These are phyloP conservation scores for Takifugu flavidus DNA, from an alignment of 2,113 vertebrate genomes.

Conservation along the genomic window DNA sequence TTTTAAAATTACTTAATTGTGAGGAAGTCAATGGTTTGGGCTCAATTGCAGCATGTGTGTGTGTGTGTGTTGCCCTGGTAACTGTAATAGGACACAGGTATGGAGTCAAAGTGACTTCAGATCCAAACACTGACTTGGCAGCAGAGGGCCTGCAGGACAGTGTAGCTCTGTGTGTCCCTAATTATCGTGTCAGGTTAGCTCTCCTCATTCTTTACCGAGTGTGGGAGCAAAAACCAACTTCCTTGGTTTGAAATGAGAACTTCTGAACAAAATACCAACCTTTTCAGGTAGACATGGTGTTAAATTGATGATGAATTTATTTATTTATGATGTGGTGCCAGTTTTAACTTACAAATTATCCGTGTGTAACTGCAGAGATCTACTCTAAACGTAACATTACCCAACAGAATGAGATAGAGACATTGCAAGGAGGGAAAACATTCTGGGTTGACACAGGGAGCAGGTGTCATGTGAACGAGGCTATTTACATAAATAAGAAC, in stretches of 20 bases:
- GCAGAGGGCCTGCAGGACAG: constrained; percentile 30
- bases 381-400: too few relatives aligned
- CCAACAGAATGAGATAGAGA: not conserved
- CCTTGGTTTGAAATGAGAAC: constrained; percentile 11
- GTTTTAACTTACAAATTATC: too few relatives aligned
- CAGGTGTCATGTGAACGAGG: constrained; percentile 38
- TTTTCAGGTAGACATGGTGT: not conserved
- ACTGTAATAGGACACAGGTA: constrained; percentile 46
- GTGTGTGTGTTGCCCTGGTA: not conserved
- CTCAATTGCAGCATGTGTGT: too few relatives aligned
- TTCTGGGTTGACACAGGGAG: constrained; percentile 15
- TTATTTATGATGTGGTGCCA: too few relatives aligned
- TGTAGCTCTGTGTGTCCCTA: constrained; percentile 40
- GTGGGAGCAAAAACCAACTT: constrained; percentile 51
- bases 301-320: too few relatives aligned
- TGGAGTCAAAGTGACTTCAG: constrained; percentile 13
- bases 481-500: constrained; percentile 30
- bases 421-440: not conserved
- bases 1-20: too few relatives aligned
- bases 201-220: constrained; percentile 33
- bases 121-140: constrained; percentile 31
- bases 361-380: too few relatives aligned
- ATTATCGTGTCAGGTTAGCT: constrained; percentile 28
- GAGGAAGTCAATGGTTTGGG: too few relatives aligned
- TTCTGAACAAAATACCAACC: not conserved